Base-by-base conservation (phyloP, 2,888 invertebrate genomes). In the Plebejus anna region DNA sequence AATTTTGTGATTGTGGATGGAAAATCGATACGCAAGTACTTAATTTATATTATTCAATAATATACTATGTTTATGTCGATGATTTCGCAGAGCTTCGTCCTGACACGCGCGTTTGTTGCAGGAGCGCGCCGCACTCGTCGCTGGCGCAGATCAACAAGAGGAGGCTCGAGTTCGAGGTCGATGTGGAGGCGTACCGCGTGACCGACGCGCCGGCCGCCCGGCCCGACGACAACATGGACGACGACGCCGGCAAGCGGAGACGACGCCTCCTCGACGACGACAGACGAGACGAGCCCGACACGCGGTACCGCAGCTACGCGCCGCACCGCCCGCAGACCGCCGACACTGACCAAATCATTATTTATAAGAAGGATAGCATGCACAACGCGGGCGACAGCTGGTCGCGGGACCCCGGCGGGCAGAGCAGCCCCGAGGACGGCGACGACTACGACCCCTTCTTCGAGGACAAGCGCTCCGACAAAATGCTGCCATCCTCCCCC, bases 321-420 rank as follows among this genome's bases (percentile, higher is more conserved):
- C 84, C 84, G 76, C 88, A 88, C 80, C 89, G 92, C 77, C 91
- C 92, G 1, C 92, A 91, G 73, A 79, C 89, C 66, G 87, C 88
- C 70, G 96, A 96, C 82, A 97, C 97, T 82, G 97, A 97, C 84
- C 98, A 98, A 87, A 96, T 96, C 0, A 94, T 97, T 76, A 97
- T 98, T 79, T 94, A 97, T 75, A 98, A 98, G 88, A 98, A 98
- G 2, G 98, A 98, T 87, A 97, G 97, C 1, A 98, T 98, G 0
- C 89, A 98, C 51, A 97, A 97, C 81, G 91, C 98, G n/a, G 97
- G 98, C 0, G 97, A 97, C 22, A 97, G 96, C 86, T 97, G 97
- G 97, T 96, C 96, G 6, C 87, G 89, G n/a, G 96, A 96, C 16
- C 96, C 95, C 7, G 95, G 95, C 55, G 85, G 94, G 9, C 96